These are phyloP conservation scores for Pseudomyrmex gracilis DNA, from an alignment of 1,140 invertebrate genomes.

Conservation along the genomic window DNA sequence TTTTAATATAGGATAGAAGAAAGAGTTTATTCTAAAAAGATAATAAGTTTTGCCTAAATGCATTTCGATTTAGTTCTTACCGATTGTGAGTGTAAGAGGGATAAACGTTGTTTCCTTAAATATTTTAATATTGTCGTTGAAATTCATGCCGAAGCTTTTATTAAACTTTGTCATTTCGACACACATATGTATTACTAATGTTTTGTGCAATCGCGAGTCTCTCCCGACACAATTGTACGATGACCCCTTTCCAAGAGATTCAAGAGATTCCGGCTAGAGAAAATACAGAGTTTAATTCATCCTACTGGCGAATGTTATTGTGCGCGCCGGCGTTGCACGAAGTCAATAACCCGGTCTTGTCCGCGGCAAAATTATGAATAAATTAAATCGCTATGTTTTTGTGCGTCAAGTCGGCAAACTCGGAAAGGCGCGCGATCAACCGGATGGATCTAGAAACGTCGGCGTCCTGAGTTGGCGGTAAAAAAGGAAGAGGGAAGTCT, in stretches of 20 bases:
- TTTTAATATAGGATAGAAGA: too few species aligned
- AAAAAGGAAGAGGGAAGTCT: neutral
- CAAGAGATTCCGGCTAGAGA: conserved; percentile 34
- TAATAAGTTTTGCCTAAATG: neutral
- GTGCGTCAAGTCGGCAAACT: conserved; percentile 5
- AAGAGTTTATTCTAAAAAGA: neutral
- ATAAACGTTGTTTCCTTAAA: neutral
- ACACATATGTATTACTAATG: neutral
- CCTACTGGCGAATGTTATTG: conserved; percentile 20
- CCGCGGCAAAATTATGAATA: conserved; percentile 38
- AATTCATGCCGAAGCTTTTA: neutral
- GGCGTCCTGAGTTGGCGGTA: neutral
- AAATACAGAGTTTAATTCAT: conserved; percentile 19
- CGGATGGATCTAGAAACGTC: conserved; percentile 27
- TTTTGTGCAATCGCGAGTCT: neutral
- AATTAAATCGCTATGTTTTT: conserved; percentile 39
- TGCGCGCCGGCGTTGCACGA: neutral
- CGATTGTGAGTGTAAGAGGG: neutral
- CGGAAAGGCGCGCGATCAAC: conserved; percentile 16
- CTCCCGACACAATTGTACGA: neutral
- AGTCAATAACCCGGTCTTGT: conserved; percentile 33
- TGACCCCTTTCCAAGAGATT: conserved; percentile 33
- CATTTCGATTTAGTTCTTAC: neutral
- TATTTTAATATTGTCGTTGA: neutral
- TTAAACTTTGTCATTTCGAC: neutral